phyloP scores from a whole-genome alignment of 2,888 invertebrate species.

The Pharmacophagus antenor region DNA sequence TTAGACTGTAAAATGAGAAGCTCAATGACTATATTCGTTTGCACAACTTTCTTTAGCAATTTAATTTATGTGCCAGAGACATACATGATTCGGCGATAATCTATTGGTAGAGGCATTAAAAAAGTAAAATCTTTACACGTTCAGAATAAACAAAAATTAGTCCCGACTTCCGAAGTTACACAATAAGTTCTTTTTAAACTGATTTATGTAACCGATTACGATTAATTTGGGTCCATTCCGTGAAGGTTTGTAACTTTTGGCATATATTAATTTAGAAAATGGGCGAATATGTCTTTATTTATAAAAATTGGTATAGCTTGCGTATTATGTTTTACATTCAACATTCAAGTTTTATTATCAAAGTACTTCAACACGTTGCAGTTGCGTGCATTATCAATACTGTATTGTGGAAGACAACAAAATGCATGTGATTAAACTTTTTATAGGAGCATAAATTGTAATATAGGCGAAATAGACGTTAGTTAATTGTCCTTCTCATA shows the following conservation, averaged over 20 bases:
- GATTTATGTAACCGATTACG: constrained; percentile 27
- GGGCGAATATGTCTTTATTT: background rate
- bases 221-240: background rate
- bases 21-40: constrained; percentile 10
- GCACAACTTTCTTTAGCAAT: background rate
- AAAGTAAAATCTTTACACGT: constrained; percentile 31
- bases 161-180: constrained; percentile 40
- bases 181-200: constrained; percentile 31
- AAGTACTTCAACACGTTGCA: too few relatives aligned
- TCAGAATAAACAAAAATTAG: constrained; percentile 29
- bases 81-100: constrained; percentile 33
- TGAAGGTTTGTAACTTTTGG: background rate
- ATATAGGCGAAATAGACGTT: too few relatives aligned
- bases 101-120: constrained; percentile 25
- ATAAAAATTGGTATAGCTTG: too few relatives aligned
- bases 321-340: too few relatives aligned
- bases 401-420: too few relatives aligned
- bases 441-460: too few relatives aligned
- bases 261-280: background rate
- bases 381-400: too few relatives aligned
- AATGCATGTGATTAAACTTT: too few relatives aligned
- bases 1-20: background rate
- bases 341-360: too few relatives aligned
- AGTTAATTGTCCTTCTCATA: too few relatives aligned
- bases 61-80: constrained; percentile 21